phyloP scores from a whole-genome alignment of 2,113 vertebrate species.

The Gobius niger region DNA sequence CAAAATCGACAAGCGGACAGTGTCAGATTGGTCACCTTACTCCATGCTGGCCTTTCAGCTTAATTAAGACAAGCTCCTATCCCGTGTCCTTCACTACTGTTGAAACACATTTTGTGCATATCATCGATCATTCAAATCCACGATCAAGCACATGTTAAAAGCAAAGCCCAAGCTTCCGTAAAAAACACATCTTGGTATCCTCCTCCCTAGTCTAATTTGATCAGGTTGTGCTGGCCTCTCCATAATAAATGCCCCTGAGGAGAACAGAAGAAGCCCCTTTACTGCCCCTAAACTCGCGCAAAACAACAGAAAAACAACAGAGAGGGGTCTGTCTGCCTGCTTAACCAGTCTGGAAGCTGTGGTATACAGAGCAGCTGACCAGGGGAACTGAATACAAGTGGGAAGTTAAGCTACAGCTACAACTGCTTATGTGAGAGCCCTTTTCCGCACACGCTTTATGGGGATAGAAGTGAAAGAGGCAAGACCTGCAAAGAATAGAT shows the following conservation, averaged over 20 bases:
- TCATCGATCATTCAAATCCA: conserved; percentile 15
- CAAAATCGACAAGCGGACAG: conserved; percentile 29
- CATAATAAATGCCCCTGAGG: conserved; percentile 69
- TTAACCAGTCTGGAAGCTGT: conserved; percentile 60
- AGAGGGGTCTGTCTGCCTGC: conserved; percentile 70
- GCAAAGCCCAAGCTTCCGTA: conserved; percentile 23
- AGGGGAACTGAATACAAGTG: conserved; percentile 66
- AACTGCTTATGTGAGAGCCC: conserved; percentile 27
- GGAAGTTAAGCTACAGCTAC: conserved; percentile 60
- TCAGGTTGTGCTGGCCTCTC: conserved; percentile 72
- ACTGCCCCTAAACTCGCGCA: conserved; percentile 66
- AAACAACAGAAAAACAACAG: conserved; percentile 76
- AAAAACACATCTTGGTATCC: conserved; percentile 51
- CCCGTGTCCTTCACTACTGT: neutral
- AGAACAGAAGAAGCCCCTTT: conserved; percentile 73
- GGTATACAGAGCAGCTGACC: conserved; percentile 70
- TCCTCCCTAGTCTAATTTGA: conserved; percentile 69
- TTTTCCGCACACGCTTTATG: conserved; percentile 14
- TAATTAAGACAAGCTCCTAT: conserved; percentile 38
- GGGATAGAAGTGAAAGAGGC: conserved; percentile 7
- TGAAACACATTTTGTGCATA: conserved; percentile 13
- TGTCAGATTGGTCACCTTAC: conserved; percentile 41
- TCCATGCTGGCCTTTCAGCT: conserved; percentile 30
- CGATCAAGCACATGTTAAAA: conserved; percentile 16
- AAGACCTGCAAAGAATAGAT: neutral